Conservation (phyloP, 2,888 invertebrate genomes). For the Deilephila elpenor region DNA sequence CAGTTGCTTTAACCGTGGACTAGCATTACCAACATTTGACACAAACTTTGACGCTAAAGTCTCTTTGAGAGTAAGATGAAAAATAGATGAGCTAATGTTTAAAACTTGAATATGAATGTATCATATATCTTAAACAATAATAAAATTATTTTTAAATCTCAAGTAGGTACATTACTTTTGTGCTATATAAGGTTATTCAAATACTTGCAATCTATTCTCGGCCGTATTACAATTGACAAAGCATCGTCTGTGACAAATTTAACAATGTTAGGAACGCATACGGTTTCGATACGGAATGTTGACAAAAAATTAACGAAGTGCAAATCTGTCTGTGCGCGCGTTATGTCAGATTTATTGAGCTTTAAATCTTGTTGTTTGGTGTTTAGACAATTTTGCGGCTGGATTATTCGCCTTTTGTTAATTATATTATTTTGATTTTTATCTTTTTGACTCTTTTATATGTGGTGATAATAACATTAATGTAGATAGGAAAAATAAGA, state of each 20-base stretch:
- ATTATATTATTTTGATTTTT: too few species aligned
- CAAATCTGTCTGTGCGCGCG: conserved; percentile 75
- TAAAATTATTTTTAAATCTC: not conserved
- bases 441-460: too few species aligned
- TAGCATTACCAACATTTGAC: too few species aligned
- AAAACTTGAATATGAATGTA: too few species aligned
- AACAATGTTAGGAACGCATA: conserved; percentile 69
- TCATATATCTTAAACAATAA: too few species aligned
- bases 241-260: conserved; percentile 76
- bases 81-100: too few species aligned
- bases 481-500: too few species aligned
- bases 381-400: conserved; percentile 24
- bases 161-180: not conserved
- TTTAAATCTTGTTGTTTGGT: conserved; percentile 58
- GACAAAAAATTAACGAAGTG: conserved; percentile 72
- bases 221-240: conserved; percentile 59
- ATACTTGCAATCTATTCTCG: conserved; percentile 72
- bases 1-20: too few species aligned
- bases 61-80: too few species aligned
- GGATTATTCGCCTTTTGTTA: not conserved
- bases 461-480: too few species aligned
- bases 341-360: conserved; percentile 69
- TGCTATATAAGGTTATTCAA: conserved; percentile 42
- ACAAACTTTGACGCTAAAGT: too few species aligned
- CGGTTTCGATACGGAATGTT: conserved; percentile 49